A percentile compares a stretch with the other conserved stretches of the same genome.
These are phyloP conservation scores for Drosophila kikkawai DNA, from an alignment of 1,140 invertebrate species.

Conservation along the genomic window DNA sequence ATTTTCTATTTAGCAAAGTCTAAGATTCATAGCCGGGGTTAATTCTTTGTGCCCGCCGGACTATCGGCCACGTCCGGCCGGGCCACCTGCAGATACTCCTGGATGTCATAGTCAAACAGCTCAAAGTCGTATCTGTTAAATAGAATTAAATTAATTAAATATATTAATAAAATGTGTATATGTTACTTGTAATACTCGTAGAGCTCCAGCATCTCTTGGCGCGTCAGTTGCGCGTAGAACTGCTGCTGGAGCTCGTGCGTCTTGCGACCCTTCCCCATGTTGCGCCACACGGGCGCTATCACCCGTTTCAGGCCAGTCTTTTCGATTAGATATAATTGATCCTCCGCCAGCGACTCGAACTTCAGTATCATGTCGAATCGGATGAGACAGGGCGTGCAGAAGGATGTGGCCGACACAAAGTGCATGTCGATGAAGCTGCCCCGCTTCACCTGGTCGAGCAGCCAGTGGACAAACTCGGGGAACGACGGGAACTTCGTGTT, in stretches of 20 bases:
- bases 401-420: conserved; percentile 93
- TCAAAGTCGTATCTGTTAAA: conserved; percentile 92
- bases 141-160: neutral
- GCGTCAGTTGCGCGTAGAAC: conserved; percentile 91
- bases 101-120: conserved; percentile 92
- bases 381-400: conserved; percentile 96
- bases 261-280: conserved; percentile 89
- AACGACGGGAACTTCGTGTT: conserved; percentile 89
- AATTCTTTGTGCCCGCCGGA: conserved; percentile 48
- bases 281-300: conserved; percentile 93
- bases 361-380: conserved; percentile 95
- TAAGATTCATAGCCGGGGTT: conserved; percentile 52
- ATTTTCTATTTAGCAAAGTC: conserved; percentile 51
- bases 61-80: conserved; percentile 85
- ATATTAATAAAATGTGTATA: neutral
- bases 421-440: conserved; percentile 94
- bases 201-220: conserved; percentile 90
- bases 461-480: conserved; percentile 91
- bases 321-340: conserved; percentile 93
- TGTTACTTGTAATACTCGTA: conserved; percentile 92
- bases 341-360: conserved; percentile 94
- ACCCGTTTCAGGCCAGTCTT: conserved; percentile 90
- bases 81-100: conserved; percentile 90
- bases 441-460: conserved; percentile 88
- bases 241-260: conserved; percentile 90